Evolutionary conservation across 2,797 vertebrate species (phyloP).

Genomic region (Enteromius trimaculatus): DNA sequence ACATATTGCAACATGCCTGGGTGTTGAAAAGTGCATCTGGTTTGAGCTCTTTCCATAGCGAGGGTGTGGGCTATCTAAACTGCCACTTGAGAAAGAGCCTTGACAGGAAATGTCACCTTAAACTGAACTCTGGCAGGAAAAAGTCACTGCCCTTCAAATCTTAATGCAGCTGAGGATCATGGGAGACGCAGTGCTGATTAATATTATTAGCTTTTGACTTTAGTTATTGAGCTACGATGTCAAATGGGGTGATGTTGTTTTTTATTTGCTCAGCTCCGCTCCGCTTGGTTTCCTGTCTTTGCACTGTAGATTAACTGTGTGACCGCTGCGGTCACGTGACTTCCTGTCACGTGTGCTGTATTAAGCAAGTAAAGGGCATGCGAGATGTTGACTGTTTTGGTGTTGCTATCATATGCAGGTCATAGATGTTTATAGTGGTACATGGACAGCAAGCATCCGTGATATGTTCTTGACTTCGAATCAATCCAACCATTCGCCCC

Average conservation of each 20-base stretch:
- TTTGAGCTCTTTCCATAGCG: neutral
- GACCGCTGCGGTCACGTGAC: slow-evolving; percentile 1
- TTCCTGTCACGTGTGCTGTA: neutral
- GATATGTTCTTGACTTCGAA: neutral
- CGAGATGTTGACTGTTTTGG: neutral
- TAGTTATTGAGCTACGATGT: neutral
- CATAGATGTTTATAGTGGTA: neutral
- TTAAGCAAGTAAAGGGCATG: slow-evolving; percentile 3
- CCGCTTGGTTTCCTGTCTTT: slow-evolving; percentile 40
- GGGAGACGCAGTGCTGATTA: neutral
- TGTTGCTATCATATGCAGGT: neutral
- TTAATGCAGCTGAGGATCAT: slow-evolving; percentile 7
- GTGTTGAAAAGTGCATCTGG: neutral
- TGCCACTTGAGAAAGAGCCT: neutral
- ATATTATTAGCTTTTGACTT: neutral
- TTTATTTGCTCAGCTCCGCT: neutral
- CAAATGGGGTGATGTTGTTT: slow-evolving; percentile 7
- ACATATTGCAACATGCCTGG: neutral
- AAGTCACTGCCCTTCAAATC: neutral
- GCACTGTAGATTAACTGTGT: neutral
- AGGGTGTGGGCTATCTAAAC: neutral
- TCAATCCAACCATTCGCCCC: no score
- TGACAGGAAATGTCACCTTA: slow-evolving; percentile 10
- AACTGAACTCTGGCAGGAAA: neutral
- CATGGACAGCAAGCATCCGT: neutral